A percentile compares a stretch with the other conserved stretches of the same genome.
Conservation (phyloP, 2,888 invertebrate species). For the Rhagonycha fulva region DNA sequence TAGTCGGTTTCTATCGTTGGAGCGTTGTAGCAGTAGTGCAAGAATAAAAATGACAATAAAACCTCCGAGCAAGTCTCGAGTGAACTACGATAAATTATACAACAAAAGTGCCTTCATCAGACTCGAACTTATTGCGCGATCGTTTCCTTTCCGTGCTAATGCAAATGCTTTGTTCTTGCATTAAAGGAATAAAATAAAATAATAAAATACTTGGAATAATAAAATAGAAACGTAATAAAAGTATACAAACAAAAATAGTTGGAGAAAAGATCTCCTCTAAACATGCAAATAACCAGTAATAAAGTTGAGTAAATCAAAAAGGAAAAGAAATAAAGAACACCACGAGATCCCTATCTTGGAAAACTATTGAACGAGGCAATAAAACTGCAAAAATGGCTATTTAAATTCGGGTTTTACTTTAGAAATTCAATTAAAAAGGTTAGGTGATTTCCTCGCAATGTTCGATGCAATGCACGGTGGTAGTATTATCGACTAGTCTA, state of each 20-base stretch:
- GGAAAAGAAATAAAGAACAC: neutral
- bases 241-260: neutral
- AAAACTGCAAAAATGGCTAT: neutral
- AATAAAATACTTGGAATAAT: neutral
- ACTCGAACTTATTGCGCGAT: neutral
- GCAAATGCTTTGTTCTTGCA: neutral
- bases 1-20: too few species aligned
- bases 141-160: neutral
- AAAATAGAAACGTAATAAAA: neutral
- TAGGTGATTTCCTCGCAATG: neutral
- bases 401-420: neutral
- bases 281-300: neutral
- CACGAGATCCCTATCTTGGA: neutral
- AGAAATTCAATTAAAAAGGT: neutral
- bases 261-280: neutral
- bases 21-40: too few species aligned
- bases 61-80: neutral
- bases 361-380: neutral
- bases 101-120: neutral
- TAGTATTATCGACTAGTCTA: neutral
- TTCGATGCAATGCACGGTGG: neutral
- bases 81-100: neutral
- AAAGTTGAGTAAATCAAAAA: neutral
- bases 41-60: neutral
- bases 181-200: neutral